phyloP scores from a whole-genome alignment of 1,140 invertebrate genomes.

The Papilio machaon region DNA sequence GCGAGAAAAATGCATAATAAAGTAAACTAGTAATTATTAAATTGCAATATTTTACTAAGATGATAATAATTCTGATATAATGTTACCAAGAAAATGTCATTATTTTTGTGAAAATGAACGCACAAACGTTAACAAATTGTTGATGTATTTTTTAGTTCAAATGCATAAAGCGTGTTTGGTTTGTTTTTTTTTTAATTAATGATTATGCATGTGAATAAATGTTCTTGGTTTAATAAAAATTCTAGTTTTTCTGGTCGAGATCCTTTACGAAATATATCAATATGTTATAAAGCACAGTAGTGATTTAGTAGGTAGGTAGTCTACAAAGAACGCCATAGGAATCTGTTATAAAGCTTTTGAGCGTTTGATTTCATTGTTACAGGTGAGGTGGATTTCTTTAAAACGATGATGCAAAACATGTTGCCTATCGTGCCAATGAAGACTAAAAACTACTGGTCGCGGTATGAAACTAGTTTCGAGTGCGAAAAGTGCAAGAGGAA shows the following conservation, averaged over 20 bases:
- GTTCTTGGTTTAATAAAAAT: slow-evolving; percentile 70
- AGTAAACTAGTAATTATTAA: not conserved
- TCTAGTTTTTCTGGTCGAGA: slow-evolving; percentile 47
- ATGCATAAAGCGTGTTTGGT: slow-evolving; percentile 73
- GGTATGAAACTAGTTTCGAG: slow-evolving; percentile 71
- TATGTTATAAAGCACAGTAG: slow-evolving; percentile 35
- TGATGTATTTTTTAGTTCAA: slow-evolving; percentile 61
- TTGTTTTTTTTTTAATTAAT: slow-evolving; percentile 69
- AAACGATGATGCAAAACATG: slow-evolving; percentile 76
- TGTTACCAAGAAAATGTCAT: slow-evolving; percentile 24
- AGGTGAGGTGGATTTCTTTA: slow-evolving; percentile 80
- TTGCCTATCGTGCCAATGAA: slow-evolving; percentile 76
- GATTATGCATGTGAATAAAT: slow-evolving; percentile 78
- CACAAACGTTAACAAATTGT: slow-evolving; percentile 55
- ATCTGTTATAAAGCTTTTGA: slow-evolving; percentile 42
- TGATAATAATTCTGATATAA: slow-evolving; percentile 7
- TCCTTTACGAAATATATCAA: not conserved
- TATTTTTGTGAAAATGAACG: slow-evolving; percentile 44
- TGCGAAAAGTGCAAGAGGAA: slow-evolving; percentile 78
- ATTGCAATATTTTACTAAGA: slow-evolving; percentile 1
- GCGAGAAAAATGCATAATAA: not conserved
- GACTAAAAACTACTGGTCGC: slow-evolving; percentile 76
- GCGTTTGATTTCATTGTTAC: slow-evolving; percentile 69
- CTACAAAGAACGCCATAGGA: not conserved
- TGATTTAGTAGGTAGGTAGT: slow-evolving; percentile 44